A percentile compares a stretch with the other conserved stretches of the same genome.
phyloP scores from a whole-genome alignment of 64 coral and sea anemone species.

The Montipora efflorescens region DNA sequence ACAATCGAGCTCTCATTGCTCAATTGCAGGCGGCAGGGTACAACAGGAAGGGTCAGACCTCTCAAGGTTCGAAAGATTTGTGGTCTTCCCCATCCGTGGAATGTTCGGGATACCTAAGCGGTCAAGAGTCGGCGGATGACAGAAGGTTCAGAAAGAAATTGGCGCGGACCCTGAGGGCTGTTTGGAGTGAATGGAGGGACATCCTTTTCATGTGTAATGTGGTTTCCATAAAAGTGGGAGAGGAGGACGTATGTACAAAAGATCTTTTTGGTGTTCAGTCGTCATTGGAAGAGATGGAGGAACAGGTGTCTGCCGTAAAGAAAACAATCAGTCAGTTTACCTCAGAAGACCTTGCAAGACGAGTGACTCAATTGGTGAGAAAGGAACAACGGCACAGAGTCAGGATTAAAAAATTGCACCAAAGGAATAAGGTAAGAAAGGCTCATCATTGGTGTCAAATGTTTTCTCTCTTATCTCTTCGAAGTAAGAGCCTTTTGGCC shows the following conservation, averaged over 20 bases:
- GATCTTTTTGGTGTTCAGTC: constrained; percentile 22
- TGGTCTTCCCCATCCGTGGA: constrained; percentile 10
- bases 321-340: neutral
- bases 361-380: neutral
- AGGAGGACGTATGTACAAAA: neutral
- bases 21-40: constrained; percentile 56
- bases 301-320: constrained; percentile 14
- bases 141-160: neutral
- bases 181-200: constrained; percentile 2
- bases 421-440: no score
- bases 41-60: neutral
- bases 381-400: constrained; percentile 25
- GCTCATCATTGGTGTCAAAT: no score
- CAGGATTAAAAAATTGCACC: constrained; percentile 1
- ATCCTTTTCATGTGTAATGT: neutral
- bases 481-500: no score
- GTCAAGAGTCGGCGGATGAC: neutral
- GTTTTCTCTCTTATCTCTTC: no score
- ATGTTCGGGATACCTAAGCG: neutral
- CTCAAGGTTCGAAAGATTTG: neutral
- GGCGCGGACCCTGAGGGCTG: neutral
- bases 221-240: neutral
- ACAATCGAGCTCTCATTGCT: constrained; percentile 53
- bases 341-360: neutral
- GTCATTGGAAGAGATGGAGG: constrained; percentile 16